Evolutionary conservation across 2,797 vertebrate species (phyloP).

Genomic region (Luscinia megarhynchos): DNA sequence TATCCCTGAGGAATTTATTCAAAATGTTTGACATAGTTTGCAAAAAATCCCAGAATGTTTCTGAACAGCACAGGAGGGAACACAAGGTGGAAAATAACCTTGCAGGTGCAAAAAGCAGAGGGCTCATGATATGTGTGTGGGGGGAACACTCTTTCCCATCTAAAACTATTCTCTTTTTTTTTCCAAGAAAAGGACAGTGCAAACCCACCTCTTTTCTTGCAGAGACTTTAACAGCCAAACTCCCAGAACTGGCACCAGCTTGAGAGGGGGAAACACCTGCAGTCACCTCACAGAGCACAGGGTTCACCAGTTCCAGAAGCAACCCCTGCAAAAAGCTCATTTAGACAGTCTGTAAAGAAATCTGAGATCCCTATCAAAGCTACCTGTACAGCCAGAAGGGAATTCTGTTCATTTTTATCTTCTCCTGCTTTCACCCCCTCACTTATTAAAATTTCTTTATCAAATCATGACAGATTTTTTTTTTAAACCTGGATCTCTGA

Average conservation of each 20-base stretch:
- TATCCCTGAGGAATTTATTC: background rate
- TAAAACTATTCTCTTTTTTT: background rate
- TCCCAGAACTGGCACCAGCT: background rate
- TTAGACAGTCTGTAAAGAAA: background rate
- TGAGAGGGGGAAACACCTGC: background rate
- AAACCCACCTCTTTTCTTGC: background rate
- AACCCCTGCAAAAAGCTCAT: background rate
- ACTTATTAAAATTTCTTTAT: background rate
- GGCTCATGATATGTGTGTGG: too few species aligned
- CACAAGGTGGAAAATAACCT: background rate
- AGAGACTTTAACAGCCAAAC: too few species aligned
- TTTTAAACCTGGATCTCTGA: background rate
- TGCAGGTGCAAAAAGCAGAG: background rate
- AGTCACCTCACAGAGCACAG: fast-evolving
- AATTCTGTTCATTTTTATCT: background rate
- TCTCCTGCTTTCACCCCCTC: background rate
- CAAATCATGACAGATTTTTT: background rate
- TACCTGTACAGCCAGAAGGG: background rate
- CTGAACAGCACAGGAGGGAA: background rate
- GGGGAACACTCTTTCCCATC: background rate
- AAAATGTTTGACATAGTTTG: background rate
- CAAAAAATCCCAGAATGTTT: background rate
- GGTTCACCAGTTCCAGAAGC: background rate
- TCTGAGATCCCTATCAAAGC: background rate
- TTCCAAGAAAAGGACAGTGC: background rate